Conservation (phyloP, 2,888 invertebrate species). For the Dynastes grantii region DNA sequence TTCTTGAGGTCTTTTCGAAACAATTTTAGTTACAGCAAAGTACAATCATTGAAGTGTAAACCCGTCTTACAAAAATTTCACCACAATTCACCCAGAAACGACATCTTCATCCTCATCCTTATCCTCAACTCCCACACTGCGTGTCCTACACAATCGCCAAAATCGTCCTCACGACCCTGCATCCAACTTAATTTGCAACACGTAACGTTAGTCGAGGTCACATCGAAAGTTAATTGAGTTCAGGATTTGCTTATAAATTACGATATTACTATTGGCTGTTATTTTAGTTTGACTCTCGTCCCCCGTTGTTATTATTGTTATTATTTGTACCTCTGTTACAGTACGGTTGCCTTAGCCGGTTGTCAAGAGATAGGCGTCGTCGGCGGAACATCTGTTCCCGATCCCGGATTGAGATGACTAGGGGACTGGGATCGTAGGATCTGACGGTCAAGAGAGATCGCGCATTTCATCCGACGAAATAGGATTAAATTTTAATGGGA, state of each 20-base stretch:
- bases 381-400: too few species aligned
- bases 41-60: too few species aligned
- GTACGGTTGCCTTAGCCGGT: background rate
- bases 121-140: too few species aligned
- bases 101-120: too few species aligned
- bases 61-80: too few species aligned
- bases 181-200: constrained; percentile 6
- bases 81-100: too few species aligned
- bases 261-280: constrained; percentile 15
- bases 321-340: background rate
- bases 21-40: too few species aligned
- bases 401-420: background rate
- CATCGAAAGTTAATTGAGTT: constrained; percentile 28
- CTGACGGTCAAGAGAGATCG: background rate
- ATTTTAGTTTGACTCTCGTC: background rate
- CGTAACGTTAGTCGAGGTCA: background rate
- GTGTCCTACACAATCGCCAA: background rate
- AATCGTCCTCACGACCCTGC: background rate
- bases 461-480: constrained; percentile 11
- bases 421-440: background rate
- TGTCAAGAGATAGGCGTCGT: too few species aligned
- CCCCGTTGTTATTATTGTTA: background rate
- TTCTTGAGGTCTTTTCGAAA: too few species aligned
- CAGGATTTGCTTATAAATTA: constrained; percentile 38
- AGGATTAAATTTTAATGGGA: constrained; percentile 11